Percentiles rank a stretch among this genome's conserved stretches.
Evolutionary conservation across 1,140 invertebrate genomes (phyloP).

Genomic region (Pseudoatta argentina): DNA sequence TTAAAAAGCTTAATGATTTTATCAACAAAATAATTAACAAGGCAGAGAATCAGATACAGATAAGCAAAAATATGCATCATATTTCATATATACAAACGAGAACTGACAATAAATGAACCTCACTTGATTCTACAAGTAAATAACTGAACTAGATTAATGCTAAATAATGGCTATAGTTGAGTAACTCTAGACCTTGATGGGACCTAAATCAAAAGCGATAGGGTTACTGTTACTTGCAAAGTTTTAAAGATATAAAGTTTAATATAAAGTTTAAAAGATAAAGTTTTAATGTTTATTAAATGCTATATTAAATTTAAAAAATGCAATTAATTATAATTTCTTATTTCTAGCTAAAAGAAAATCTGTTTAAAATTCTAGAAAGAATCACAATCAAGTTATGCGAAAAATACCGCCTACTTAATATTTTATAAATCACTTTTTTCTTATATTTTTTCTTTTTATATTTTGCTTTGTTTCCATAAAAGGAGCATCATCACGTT

Average conservation of each 20-base stretch:
- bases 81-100: neutral
- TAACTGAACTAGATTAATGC: conserved; percentile 20
- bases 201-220: conserved; percentile 30
- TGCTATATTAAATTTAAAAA: neutral
- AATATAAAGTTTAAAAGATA: neutral
- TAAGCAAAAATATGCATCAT: neutral
- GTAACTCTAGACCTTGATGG: neutral
- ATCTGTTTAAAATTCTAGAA: neutral
- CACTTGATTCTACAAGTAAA: conserved; percentile 14
- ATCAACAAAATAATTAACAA: neutral
- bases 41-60: neutral
- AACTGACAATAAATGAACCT: neutral
- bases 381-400: neutral
- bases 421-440: neutral
- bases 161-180: conserved; percentile 16
- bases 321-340: neutral
- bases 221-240: neutral
- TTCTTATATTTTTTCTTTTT: neutral
- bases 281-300: neutral
- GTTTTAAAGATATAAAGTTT: neutral
- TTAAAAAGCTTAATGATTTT: neutral
- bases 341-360: neutral
- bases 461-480: neutral
- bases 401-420: neutral
- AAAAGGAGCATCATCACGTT: neutral